Evolutionary conservation across 2,113 vertebrate genomes (phyloP).

Genomic region (Laticauda laticaudata): DNA sequence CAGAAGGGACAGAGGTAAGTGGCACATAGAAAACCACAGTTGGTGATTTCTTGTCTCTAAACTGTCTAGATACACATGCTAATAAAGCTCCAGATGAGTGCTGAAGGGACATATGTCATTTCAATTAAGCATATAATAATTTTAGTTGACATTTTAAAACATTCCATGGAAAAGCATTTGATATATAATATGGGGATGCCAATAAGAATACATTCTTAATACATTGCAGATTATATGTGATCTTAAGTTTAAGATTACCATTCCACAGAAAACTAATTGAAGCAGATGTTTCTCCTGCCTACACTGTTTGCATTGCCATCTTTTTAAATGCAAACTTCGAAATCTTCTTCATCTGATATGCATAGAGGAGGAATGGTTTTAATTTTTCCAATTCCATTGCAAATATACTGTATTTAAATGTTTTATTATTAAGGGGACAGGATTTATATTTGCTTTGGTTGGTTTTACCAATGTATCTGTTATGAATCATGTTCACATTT

Average conservation of each 20-base stretch:
- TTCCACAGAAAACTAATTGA: constrained; percentile 65
- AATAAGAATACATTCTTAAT: constrained; percentile 70
- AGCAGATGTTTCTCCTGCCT: constrained; percentile 63
- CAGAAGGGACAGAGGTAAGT: constrained; percentile 47
- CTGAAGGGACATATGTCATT: constrained; percentile 66
- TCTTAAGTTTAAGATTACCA: constrained; percentile 68
- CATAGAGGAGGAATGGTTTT: constrained; percentile 62
- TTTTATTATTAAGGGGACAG: constrained; percentile 68
- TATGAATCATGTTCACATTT: constrained; percentile 71
- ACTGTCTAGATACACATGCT: constrained; percentile 67
- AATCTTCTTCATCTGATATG: constrained; percentile 55
- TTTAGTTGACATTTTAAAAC: constrained; percentile 66
- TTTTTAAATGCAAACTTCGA: constrained; percentile 60
- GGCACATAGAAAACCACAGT: constrained; percentile 54
- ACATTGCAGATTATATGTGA: constrained; percentile 68
- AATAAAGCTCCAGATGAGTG: constrained; percentile 60
- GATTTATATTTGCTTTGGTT: constrained; percentile 70
- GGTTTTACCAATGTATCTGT: constrained; percentile 66
- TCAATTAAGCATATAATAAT: constrained; percentile 62
- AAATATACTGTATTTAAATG: constrained; percentile 65
- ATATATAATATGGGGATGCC: constrained; percentile 67
- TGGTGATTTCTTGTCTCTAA: constrained; percentile 68
- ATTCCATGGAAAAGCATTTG: constrained; percentile 71
- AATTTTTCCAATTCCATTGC: constrained; percentile 67
- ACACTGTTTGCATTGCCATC: constrained; percentile 50